Evolutionary conservation across 37 sponge, comb jelly and placozoan genomes (phyloP).

Genomic region (Halisarca cf. caerulea): DNA sequence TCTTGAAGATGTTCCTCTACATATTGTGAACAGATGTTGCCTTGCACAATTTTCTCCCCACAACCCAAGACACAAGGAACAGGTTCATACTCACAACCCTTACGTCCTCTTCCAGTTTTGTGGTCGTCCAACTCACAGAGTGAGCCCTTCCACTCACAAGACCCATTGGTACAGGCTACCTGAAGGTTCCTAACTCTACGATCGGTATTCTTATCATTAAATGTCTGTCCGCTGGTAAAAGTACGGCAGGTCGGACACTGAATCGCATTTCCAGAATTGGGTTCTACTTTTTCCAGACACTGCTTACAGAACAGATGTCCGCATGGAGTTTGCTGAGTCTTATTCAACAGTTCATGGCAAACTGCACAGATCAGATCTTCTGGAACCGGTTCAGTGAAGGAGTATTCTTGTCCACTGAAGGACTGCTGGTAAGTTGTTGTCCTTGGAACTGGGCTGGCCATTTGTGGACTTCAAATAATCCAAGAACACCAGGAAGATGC

Average conservation of each 20-base stretch:
- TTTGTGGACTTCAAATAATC: too few species aligned
- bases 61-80: not conserved
- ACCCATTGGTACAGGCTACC: not conserved
- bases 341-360: conserved; percentile 1
- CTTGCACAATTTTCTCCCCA: not conserved
- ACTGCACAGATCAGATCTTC: conserved; percentile 13
- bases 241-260: not conserved
- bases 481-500: too few species aligned
- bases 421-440: too few species aligned
- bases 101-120: not conserved
- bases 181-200: not conserved
- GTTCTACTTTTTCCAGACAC: not conserved
- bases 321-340: conserved; percentile 10
- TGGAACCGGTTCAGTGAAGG: not conserved
- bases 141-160: conserved; percentile 2
- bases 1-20: conserved; percentile 3
- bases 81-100: not conserved
- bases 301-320: conserved; percentile 19
- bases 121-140: not conserved
- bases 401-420: conserved; percentile 8
- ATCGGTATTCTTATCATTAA: not conserved
- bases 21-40: not conserved
- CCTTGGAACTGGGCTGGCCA: too few species aligned
- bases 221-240: too few species aligned
- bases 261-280: not conserved